A percentile compares a stretch with the other conserved stretches of the same genome.
phyloP scores from a whole-genome alignment of 2,797 vertebrate genomes.

The Notoglanidium macrostoma region DNA sequence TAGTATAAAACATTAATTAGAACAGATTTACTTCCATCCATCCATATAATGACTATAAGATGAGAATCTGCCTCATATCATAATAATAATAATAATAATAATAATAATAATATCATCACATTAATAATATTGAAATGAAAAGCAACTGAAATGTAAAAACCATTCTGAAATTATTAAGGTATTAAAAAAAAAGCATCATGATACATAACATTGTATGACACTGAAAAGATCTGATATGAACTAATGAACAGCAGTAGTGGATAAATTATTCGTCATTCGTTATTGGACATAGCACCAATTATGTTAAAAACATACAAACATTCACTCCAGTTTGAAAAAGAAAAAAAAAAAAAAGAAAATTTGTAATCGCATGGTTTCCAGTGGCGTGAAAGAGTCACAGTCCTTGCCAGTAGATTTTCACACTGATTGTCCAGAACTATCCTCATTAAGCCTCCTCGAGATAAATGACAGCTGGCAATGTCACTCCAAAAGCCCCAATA shows the following conservation, averaged over 20 bases:
- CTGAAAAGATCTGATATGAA: slow-evolving; percentile 11
- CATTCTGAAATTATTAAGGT: background rate
- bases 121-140: background rate
- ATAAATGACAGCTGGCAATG: slow-evolving; percentile 39
- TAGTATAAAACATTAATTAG: background rate
- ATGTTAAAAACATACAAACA: slow-evolving; percentile 13
- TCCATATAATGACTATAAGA: background rate
- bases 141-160: background rate
- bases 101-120: background rate
- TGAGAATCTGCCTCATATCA: background rate
- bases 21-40: slow-evolving; percentile 2
- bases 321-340: slow-evolving; percentile 41
- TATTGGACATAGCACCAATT: slow-evolving; percentile 66
- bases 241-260: background rate
- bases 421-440: slow-evolving; percentile 20
- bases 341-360: slow-evolving; percentile 33
- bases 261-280: slow-evolving; percentile 52
- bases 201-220: background rate
- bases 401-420: slow-evolving; percentile 17
- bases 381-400: slow-evolving; percentile 25
- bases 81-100: background rate
- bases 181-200: background rate
- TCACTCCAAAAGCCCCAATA: slow-evolving; percentile 22
- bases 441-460: slow-evolving; percentile 31
- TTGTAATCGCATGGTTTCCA: slow-evolving; percentile 42